These are phyloP conservation scores for Periophthalmus magnuspinnatus DNA, from an alignment of 2,797 vertebrate genomes.

Conservation along the genomic window DNA sequence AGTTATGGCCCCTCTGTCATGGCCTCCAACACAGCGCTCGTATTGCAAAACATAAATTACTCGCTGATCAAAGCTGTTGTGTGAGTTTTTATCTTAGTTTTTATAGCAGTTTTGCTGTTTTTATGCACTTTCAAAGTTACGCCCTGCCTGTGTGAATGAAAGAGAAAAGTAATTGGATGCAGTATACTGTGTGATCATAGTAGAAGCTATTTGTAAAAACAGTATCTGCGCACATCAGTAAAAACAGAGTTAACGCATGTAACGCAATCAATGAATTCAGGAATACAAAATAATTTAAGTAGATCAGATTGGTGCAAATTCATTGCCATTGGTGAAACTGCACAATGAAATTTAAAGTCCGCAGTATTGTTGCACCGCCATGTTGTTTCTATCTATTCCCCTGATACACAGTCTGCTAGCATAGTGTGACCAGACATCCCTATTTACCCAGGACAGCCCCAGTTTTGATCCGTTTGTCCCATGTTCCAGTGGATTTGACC, in stretches of 20 bases:
- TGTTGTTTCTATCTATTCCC: no score
- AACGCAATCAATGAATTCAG: not conserved
- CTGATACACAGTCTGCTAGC: no score
- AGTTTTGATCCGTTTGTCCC: no score
- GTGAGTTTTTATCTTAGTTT: constrained; percentile 37
- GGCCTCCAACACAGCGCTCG: constrained; percentile 39
- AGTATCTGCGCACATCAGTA: not conserved
- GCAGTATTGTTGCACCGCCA: no score
- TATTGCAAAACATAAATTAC: constrained; percentile 59
- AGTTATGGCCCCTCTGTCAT: constrained; percentile 56
- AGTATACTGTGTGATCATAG: not conserved
- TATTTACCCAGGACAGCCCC: no score
- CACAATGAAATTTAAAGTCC: no score
- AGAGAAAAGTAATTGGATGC: constrained; percentile 16
- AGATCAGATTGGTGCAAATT: no score
- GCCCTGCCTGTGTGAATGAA: constrained; percentile 35
- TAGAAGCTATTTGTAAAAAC: not conserved
- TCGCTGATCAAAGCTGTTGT: constrained; percentile 52
- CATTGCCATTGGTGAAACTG: no score
- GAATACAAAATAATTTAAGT: not conserved
- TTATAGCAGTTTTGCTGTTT: constrained; percentile 42
- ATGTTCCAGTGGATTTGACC: no score
- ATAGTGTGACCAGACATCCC: no score
- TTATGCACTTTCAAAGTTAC: constrained; percentile 49
- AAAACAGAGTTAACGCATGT: not conserved